A percentile compares a stretch with the other conserved stretches of the same genome.
These are phyloP conservation scores for Mesembrinibis cayennensis DNA, from an alignment of 2,113 vertebrate genomes.

Conservation along the genomic window DNA sequence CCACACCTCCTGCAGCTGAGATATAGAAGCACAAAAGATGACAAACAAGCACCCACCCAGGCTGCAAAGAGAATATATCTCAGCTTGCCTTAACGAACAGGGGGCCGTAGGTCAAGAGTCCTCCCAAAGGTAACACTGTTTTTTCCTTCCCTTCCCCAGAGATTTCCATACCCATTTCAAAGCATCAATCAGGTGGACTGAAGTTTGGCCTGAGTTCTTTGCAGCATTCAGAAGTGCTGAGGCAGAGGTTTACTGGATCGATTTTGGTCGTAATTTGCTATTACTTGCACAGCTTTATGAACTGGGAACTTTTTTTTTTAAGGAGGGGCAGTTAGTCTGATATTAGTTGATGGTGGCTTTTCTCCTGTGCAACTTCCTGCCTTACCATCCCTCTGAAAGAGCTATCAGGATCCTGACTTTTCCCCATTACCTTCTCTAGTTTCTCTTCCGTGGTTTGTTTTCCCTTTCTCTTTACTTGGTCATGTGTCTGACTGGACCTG, in stretches of 20 bases:
- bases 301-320: not conserved
- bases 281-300: conserved; percentile 20
- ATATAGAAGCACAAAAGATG: not conserved
- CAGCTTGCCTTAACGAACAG: not conserved
- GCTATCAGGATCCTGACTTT: not conserved
- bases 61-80: not conserved
- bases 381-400: not conserved
- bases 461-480: not conserved
- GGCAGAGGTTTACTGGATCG: conserved; percentile 36
- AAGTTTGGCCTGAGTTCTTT: conserved; percentile 40
- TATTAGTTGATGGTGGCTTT: not conserved
- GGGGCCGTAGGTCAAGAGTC: not conserved
- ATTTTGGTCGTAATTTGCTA: conserved; percentile 19
- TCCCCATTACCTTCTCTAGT: not conserved
- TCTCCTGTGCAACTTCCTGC: not conserved
- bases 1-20: not conserved
- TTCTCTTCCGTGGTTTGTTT: not conserved
- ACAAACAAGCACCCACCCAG: not conserved
- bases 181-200: conserved; percentile 2
- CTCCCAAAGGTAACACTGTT: not conserved
- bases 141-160: not conserved
- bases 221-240: conserved; percentile 48
- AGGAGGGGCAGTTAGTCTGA: not conserved
- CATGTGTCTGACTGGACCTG: not conserved
- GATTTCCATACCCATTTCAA: not conserved